phyloP scores from a whole-genome alignment of 2,888 invertebrate species.

The Limulus polyphemus region DNA sequence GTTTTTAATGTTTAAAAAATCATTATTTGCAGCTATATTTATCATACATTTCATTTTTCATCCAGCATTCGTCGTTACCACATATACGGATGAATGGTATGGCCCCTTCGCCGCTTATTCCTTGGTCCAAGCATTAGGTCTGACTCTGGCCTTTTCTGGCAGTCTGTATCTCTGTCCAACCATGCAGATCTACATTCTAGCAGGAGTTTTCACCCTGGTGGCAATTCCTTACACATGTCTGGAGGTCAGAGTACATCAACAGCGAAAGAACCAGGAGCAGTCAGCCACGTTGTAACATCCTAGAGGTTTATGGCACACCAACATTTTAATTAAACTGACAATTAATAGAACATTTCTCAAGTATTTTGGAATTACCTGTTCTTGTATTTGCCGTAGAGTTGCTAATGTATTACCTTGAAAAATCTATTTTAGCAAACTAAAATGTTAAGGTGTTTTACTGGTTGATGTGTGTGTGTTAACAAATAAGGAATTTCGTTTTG shows the following conservation, averaged over 20 bases:
- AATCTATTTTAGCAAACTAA: too few species aligned
- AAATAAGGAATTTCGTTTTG: too few species aligned
- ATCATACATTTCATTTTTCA: too few species aligned
- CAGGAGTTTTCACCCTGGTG: background rate
- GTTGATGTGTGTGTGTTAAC: too few species aligned
- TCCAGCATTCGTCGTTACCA: background rate
- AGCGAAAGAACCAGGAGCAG: background rate
- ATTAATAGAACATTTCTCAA: too few species aligned
- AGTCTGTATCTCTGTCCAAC: background rate
- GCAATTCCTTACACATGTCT: background rate
- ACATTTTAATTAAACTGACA: too few species aligned
- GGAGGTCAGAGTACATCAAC: background rate
- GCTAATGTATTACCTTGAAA: too few species aligned
- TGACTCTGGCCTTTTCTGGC: background rate
- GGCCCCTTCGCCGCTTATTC: constrained; percentile 1
- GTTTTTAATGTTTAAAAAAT: background rate
- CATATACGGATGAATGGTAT: background rate
- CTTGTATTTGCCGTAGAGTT: too few species aligned
- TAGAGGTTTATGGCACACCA: too few species aligned
- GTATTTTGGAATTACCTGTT: too few species aligned
- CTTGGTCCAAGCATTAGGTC: background rate
- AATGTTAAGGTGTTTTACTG: too few species aligned
- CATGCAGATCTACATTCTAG: background rate
- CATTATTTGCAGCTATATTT: too few species aligned
- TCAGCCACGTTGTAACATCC: background rate